Evolutionary conservation across 2,797 vertebrate genomes (phyloP).

Genomic region (Craterocephalus amniculus): DNA sequence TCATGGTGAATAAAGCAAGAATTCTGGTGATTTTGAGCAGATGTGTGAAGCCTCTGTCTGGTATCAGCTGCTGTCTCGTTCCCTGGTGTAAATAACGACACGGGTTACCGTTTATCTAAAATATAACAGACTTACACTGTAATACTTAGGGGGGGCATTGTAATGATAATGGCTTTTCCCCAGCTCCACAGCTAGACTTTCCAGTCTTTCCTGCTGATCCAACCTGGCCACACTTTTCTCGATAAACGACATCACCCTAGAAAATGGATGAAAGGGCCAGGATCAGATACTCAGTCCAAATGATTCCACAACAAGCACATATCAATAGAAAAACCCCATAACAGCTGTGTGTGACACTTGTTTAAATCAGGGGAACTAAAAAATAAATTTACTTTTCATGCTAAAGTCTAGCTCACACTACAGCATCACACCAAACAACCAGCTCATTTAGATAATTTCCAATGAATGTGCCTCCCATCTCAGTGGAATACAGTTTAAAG

Average conservation of each 20-base stretch:
- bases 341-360: constrained; percentile 4
- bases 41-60: not conserved
- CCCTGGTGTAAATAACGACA: not conserved
- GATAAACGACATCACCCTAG: constrained; percentile 88
- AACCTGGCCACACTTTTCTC: constrained; percentile 86
- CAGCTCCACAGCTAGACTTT: constrained; percentile 81
- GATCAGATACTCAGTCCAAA: not conserved
- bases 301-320: constrained; percentile 1
- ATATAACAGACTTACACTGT: constrained; percentile 73
- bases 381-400: not conserved
- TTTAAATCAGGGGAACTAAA: not conserved
- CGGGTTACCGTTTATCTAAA: not conserved
- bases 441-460: constrained; percentile 18
- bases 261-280: constrained; percentile 3
- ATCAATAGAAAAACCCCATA: not conserved
- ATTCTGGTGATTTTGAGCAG: not conserved
- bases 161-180: constrained; percentile 85
- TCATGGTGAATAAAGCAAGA: not conserved
- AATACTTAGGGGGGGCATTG: constrained; percentile 86
- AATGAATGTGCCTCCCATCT: constrained; percentile 4
- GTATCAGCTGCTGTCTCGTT: not conserved
- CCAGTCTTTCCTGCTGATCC: constrained; percentile 82
- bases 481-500: not conserved
- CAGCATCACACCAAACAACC: constrained; percentile 2
- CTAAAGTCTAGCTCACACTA: not conserved